Evolutionary conservation across 1,140 invertebrate genomes (phyloP), one percentile per base, ranked within the genome.

Genomic region (Teleogryllus occipitalis): DNA sequence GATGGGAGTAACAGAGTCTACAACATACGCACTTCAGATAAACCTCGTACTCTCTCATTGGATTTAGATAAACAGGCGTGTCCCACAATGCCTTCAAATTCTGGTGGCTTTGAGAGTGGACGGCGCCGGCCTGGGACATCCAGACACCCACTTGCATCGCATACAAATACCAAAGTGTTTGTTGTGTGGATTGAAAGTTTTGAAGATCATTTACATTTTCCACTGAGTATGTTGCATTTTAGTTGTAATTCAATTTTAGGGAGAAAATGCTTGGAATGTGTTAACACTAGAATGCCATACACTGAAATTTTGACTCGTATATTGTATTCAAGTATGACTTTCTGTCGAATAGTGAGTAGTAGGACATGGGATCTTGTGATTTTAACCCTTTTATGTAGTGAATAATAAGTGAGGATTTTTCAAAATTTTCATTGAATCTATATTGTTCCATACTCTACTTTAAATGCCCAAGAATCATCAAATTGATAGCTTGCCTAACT

Each of bases 161-260:
- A 80, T 78, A 77, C 90, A 76, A 92, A 93, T 80, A 91, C 92
- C 0, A 97, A 96, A 87, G 94, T 98, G 72, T 92, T 98, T 84
- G 90, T 98, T 7, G 93, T 98, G 21, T 99, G 97, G 97, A 84
- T 98, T 47, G 97, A 99, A 86, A 97, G 94, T 85, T 94, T 94
- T 83, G 97, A 98, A 86, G 97, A 99, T 88, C 91, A 93, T 86
- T 87, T 93, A 27, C 92, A 93, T 85, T 93, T 98, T 84, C 96
- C 97, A n/a, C 89, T 95, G 54, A 91, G 95, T 95, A 86, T 84
- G 85, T 74, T 54, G 7, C 15, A 76, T 76, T 39, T 27, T 27
- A n/a, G 39, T 14, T 27, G 7, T 39, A 8, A 39, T 76, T 15
- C 21, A 14, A 39, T 27, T 49, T 22, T 47, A 39, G 27, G 27